These are phyloP conservation scores for Arvicanthis niloticus DNA, from an alignment of 2,113 vertebrate species.

Conservation along the genomic window DNA sequence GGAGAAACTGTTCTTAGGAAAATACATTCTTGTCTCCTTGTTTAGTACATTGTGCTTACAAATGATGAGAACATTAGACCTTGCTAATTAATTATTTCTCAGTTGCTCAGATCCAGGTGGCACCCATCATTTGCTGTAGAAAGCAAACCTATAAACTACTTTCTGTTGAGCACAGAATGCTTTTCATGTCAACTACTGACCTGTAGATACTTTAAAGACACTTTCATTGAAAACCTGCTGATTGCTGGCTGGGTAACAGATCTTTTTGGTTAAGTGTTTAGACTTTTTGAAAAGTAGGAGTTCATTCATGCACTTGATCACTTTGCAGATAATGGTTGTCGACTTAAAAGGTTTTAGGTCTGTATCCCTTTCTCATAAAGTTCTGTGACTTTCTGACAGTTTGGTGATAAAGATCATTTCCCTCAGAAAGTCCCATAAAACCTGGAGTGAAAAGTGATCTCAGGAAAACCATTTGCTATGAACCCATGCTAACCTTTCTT, in stretches of 20 bases:
- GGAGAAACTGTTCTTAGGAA: slow-evolving; percentile 14
- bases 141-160: neutral
- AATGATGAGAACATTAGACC: neutral
- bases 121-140: neutral
- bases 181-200: neutral
- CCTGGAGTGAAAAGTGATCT: slow-evolving; percentile 9
- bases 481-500: neutral
- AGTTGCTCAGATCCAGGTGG: neutral
- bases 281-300: neutral
- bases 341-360: neutral
- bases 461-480: slow-evolving; percentile 36
- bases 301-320: neutral
- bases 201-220: neutral
- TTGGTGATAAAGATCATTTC: slow-evolving; percentile 22
- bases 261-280: neutral
- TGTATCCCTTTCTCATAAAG: neutral
- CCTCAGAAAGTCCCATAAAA: slow-evolving; percentile 19
- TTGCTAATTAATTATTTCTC: slow-evolving; percentile 17
- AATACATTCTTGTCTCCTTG: neutral
- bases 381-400: neutral
- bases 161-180: neutral
- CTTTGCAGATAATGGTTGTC: neutral
- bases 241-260: neutral
- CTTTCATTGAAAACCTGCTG: neutral
- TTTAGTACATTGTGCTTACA: slow-evolving; percentile 21